Evolutionary conservation across 2,888 invertebrate genomes (phyloP).

Genomic region (Thereva unica): DNA sequence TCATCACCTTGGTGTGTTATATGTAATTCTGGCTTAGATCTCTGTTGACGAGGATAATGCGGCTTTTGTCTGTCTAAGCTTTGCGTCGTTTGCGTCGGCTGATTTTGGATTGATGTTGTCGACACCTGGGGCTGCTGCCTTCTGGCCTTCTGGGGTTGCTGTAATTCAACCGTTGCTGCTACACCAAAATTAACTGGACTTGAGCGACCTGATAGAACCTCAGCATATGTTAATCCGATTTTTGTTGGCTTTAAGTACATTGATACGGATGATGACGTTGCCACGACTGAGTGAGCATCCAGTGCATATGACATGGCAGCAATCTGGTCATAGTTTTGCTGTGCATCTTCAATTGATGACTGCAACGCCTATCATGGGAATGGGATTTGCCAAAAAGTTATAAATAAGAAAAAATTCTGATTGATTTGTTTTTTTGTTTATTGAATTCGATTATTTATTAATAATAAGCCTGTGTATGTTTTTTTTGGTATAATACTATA

Average conservation of each 20-base stretch:
- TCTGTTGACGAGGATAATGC: neutral
- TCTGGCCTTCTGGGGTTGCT: constrained; percentile 40
- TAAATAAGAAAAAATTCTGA: constrained; percentile 20
- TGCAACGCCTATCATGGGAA: constrained; percentile 65
- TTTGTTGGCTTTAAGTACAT: constrained; percentile 57
- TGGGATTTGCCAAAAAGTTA: constrained; percentile 55
- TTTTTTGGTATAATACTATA: constrained; percentile 33
- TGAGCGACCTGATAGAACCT: constrained; percentile 69
- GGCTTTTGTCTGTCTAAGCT: neutral
- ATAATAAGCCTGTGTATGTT: constrained; percentile 26
- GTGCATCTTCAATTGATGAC: constrained; percentile 67
- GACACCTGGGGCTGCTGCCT: neutral
- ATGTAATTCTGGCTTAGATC: constrained; percentile 19
- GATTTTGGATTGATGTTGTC: neutral
- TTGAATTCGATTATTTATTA: constrained; percentile 27
- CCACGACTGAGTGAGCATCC: constrained; percentile 71
- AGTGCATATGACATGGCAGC: constrained; percentile 71
- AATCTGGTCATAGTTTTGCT: constrained; percentile 73
- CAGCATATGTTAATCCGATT: constrained; percentile 65
- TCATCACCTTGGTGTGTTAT: constrained; percentile 39
- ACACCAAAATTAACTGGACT: constrained; percentile 53
- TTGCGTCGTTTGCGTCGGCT: neutral
- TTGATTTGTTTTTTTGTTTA: constrained; percentile 9
- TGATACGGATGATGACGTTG: constrained; percentile 59
- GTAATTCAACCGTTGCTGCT: constrained; percentile 37